Base-by-base conservation (phyloP, 2,888 invertebrate species). In the Drosophila phalerata region DNA sequence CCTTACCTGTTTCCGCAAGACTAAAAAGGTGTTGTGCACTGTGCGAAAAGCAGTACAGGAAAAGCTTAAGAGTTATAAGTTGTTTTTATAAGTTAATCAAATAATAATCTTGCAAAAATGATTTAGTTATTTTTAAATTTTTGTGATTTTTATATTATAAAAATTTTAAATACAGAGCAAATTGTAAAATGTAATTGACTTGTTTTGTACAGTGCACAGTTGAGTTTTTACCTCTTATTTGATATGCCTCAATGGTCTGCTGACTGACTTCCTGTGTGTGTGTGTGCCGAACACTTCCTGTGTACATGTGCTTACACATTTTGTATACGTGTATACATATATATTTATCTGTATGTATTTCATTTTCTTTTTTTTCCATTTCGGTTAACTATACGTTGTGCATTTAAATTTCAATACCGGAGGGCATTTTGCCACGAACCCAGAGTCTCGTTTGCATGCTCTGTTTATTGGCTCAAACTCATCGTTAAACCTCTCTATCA, bases 371-470 rank as follows among this genome's bases (percentile, higher is more conserved):
- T 60, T 48, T 47, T 75, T 69, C 64, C 62, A 73, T 58, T 67
- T 77, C 63, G 13, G 65, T 63, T 48, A 73, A 79, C 87, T 86
- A 84, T 86, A 74, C 73, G 87, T 69, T 87, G 87, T 73, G 89
- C 89, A 85, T 88, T 88, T 87, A 84, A 88, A 85, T 88, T 88
- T 81, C 69, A 71, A 69, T 84, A 81, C 66, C 81, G 79, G 69
- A 51, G 63, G 77, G 81, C 88, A 37, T 64, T 69, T 69, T 69
- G 69, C 52, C 49, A 66, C 49, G 40, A 10, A 32, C 49, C 48
- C 55, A 19, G 19, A 43, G 52, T 38, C 42, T 30, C 17, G 13
- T 30, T 53, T 5, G 17, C 42, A 45, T 60, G 57, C 55, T 56
- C 61, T 57, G 67, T 58, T 58, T 62, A 60, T 64, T 77, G 78